Percentiles rank a stretch among this genome's conserved stretches.
These are phyloP conservation scores for Hecatera dysodea DNA, from an alignment of 2,888 invertebrate genomes.

Conservation along the genomic window DNA sequence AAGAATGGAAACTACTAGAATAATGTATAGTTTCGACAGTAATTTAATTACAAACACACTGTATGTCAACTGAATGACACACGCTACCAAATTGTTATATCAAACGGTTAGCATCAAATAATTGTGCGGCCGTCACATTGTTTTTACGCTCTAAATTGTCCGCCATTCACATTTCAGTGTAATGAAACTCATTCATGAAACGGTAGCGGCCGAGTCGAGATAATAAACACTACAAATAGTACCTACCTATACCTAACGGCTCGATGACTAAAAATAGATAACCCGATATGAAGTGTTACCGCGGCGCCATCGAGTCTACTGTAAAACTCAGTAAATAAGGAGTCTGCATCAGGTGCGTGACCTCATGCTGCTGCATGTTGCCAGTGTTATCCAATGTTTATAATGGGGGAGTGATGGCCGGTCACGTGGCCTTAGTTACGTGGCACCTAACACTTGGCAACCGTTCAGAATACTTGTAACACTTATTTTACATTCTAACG, in stretches of 20 bases:
- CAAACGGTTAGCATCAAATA: conserved; percentile 71
- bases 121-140: conserved; percentile 80
- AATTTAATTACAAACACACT: conserved; percentile 42
- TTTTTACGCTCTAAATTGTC: conserved; percentile 86
- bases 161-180: conserved; percentile 74
- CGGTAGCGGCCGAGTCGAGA: conserved; percentile 67
- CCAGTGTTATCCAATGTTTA: conserved; percentile 83
- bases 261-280: conserved; percentile 81
- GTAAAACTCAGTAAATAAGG: conserved; percentile 73
- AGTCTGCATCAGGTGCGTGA: conserved; percentile 82
- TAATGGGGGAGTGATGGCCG: conserved; percentile 77
- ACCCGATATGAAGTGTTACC: conserved; percentile 74
- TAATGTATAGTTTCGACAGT: conserved; percentile 18
- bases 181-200: conserved; percentile 80
- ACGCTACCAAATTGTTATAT: conserved; percentile 58
- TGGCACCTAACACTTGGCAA: conserved; percentile 82
- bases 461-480: conserved; percentile 80
- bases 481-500: conserved; percentile 83
- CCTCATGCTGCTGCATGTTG: conserved; percentile 77
- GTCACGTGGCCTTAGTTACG: conserved; percentile 80
- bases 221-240: conserved; percentile 75
- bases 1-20: conserved; percentile 28
- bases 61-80: conserved; percentile 63
- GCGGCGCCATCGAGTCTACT: conserved; percentile 84
- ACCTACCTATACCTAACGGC: conserved; percentile 62